Evolutionary conservation across 2,888 invertebrate genomes (phyloP).

Genomic region (Trachelus iudaicus): DNA sequence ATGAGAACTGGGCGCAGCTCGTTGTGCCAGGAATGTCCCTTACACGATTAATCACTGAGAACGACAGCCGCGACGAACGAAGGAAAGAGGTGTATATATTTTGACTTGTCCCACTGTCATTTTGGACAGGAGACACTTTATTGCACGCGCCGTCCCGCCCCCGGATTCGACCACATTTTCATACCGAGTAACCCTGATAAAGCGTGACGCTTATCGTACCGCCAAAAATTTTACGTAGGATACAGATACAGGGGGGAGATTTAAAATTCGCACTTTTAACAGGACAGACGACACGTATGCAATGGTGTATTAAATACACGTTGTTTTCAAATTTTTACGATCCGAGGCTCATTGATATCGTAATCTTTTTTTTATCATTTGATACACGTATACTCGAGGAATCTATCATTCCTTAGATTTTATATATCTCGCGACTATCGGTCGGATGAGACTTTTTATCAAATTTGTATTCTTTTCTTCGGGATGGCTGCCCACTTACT

Average conservation of each 20-base stretch:
- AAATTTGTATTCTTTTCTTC: neutral
- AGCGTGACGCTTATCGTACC: constrained; percentile 37
- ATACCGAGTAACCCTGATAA: constrained; percentile 41
- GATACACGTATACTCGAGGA: neutral
- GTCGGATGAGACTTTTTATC: neutral
- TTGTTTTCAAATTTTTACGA: neutral
- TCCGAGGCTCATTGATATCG: neutral
- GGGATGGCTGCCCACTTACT: neutral
- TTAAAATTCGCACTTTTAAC: neutral
- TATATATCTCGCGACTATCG: neutral
- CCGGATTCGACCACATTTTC: constrained; percentile 41
- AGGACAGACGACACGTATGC: neutral
- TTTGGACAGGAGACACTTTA: constrained; percentile 47
- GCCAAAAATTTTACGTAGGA: neutral
- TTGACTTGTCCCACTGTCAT: constrained; percentile 42
- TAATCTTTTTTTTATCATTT: neutral
- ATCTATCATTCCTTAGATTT: neutral
- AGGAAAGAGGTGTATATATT: constrained; percentile 41
- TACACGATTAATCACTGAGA: constrained; percentile 53
- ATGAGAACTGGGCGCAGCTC: constrained; percentile 36
- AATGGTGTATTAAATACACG: neutral
- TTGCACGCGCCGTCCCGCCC: constrained; percentile 34
- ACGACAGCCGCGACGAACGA: constrained; percentile 23
- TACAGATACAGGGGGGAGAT: neutral
- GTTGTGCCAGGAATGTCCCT: constrained; percentile 39